phyloP scores from a whole-genome alignment of 2,888 invertebrate genomes.

The Atrina japonica region DNA sequence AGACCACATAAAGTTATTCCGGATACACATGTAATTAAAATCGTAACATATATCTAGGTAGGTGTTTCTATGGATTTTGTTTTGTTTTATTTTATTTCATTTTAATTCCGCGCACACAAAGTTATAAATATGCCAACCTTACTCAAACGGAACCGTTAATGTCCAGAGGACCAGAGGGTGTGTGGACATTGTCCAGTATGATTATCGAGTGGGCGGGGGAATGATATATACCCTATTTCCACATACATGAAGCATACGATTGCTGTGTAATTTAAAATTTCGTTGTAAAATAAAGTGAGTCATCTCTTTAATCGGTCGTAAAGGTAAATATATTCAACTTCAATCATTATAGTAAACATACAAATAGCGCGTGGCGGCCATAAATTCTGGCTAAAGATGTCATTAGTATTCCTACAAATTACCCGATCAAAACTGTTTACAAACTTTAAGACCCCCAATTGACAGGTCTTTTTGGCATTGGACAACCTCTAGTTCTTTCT shows the following conservation, averaged over 20 bases:
- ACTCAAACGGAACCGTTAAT: too few species aligned
- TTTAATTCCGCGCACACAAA: too few species aligned
- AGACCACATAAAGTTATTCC: too few species aligned
- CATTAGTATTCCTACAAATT: constrained; percentile 33
- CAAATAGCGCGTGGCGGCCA: constrained; percentile 29
- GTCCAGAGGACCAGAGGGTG: too few species aligned
- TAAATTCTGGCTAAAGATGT: constrained; percentile 24
- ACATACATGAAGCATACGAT: too few species aligned
- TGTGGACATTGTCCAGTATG: neutral
- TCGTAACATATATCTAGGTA: too few species aligned
- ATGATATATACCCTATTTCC: neutral
- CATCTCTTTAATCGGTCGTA: constrained; percentile 28
- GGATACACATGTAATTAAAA: too few species aligned
- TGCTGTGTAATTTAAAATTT: neutral
- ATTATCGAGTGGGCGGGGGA: constrained; percentile 24
- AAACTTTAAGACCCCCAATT: constrained; percentile 36
- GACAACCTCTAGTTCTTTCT: neutral
- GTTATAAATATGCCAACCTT: too few species aligned
- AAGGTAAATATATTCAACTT: constrained; percentile 49
- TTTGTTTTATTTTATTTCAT: too few species aligned
- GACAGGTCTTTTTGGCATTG: constrained; percentile 9
- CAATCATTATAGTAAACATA: constrained; percentile 49
- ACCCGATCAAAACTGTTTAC: constrained; percentile 32
- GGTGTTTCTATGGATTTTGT: too few species aligned
- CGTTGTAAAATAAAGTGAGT: constrained; percentile 13